A percentile compares a stretch with the other conserved stretches of the same genome.
Evolutionary conservation across 2,113 vertebrate species (phyloP).

Genomic region (Albula goreensis): DNA sequence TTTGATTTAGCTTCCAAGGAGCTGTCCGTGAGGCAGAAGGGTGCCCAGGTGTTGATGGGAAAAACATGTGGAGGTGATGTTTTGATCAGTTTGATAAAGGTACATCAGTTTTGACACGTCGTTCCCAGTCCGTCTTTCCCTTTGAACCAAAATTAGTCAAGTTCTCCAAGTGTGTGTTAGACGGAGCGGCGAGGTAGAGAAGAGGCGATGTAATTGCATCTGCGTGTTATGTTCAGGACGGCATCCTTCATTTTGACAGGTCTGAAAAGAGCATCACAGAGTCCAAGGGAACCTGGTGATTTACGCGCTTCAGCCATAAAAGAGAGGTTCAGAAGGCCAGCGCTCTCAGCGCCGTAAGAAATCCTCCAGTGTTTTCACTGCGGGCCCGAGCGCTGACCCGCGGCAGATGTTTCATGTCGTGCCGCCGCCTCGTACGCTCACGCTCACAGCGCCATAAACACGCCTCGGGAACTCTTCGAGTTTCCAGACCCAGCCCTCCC

Average conservation of each 20-base stretch:
- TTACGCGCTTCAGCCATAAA: background rate
- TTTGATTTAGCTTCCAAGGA: background rate
- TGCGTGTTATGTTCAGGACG: background rate
- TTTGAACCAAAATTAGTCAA: background rate
- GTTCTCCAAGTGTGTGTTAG: background rate
- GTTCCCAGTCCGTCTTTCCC: background rate
- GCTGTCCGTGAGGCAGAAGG: background rate
- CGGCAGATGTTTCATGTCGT: conserved; percentile 5
- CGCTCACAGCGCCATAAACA: background rate
- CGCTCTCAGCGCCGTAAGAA: background rate
- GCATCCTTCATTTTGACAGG: background rate
- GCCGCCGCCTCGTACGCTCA: background rate
- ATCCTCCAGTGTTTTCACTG: background rate
- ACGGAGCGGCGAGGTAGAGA: background rate
- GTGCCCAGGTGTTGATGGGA: background rate
- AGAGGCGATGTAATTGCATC: background rate
- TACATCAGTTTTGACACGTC: background rate
- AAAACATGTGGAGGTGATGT: background rate
- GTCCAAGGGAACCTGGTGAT: background rate
- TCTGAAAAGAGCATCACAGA: background rate
- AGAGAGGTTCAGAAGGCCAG: background rate
- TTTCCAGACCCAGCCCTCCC: background rate
- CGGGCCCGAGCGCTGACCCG: background rate
- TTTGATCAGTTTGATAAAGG: background rate
- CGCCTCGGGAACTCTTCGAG: background rate